These are phyloP conservation scores for Meteorus colon DNA, from an alignment of 2,888 invertebrate species.

Conservation along the genomic window DNA sequence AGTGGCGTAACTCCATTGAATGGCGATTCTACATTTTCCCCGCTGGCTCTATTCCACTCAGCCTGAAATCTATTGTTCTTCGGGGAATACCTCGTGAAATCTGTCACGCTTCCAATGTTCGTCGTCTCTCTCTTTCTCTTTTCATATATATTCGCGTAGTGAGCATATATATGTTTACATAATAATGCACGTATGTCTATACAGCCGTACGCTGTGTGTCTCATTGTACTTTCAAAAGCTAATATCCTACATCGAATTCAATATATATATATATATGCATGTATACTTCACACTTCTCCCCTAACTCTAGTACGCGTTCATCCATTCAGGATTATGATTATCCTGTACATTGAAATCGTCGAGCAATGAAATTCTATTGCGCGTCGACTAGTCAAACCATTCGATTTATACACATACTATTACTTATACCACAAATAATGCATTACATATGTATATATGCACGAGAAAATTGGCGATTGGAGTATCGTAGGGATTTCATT, in stretches of 20 bases:
- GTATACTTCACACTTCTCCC: neutral
- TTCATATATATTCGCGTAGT: neutral
- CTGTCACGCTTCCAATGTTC: slow-evolving; percentile 61
- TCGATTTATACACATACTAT: neutral
- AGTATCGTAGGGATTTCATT: too few relatives aligned
- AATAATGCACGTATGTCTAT: slow-evolving; percentile 10
- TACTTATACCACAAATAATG: too few relatives aligned
- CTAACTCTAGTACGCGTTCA: neutral
- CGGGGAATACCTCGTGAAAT: slow-evolving; percentile 63
- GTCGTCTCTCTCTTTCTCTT: slow-evolving; percentile 21
- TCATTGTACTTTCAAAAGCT: slow-evolving; percentile 41
- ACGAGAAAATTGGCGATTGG: too few relatives aligned
- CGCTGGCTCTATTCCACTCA: slow-evolving; percentile 58
- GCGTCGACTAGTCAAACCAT: neutral
- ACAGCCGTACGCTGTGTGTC: neutral
- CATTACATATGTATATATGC: too few relatives aligned
- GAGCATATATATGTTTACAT: slow-evolving; percentile 7
- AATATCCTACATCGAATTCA: slow-evolving; percentile 42
- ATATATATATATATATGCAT: neutral
- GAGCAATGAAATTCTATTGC: slow-evolving; percentile 27
- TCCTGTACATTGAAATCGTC: slow-evolving; percentile 14
- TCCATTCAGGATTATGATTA: slow-evolving; percentile 33
- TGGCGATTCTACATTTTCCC: slow-evolving; percentile 63
- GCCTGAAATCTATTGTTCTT: slow-evolving; percentile 67
- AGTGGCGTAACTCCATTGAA: slow-evolving; percentile 68